Conservation (phyloP, 1,140 invertebrate genomes). For the Caenorhabditis remanei region DNA sequence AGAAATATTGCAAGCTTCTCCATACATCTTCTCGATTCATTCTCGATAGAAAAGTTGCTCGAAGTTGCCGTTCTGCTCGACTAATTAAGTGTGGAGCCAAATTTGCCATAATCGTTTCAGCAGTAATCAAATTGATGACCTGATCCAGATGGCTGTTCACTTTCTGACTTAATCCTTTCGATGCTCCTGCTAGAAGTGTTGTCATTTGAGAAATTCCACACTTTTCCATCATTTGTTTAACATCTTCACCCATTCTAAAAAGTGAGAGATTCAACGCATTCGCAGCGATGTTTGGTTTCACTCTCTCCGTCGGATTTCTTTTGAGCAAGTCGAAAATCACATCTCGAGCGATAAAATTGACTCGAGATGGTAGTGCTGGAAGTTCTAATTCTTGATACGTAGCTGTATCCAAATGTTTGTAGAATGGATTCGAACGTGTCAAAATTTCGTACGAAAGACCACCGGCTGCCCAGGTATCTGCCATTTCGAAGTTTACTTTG, state of each 20-base stretch:
- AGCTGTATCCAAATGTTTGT: conserved; percentile 61
- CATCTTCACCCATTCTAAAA: conserved; percentile 60
- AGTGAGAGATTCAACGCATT: conserved; percentile 59
- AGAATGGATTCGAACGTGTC: conserved; percentile 66
- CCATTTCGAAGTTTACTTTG: conserved; percentile 61
- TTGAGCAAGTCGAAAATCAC: conserved; percentile 56
- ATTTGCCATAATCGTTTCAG: conserved; percentile 28
- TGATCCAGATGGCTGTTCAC: conserved; percentile 18
- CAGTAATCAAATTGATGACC: conserved; percentile 22
- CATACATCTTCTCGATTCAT: conserved; percentile 50
- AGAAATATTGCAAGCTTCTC: conserved; percentile 50
- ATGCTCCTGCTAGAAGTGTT: conserved; percentile 1
- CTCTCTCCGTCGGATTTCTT: conserved; percentile 61
- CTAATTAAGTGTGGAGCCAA: conserved; percentile 37
- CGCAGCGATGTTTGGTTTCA: conserved; percentile 57
- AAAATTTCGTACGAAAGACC: conserved; percentile 66
- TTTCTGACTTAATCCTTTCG: conserved; percentile 30
- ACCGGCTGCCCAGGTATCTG: conserved; percentile 67
- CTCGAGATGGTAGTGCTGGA: conserved; percentile 60
- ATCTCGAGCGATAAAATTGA: conserved; percentile 55
- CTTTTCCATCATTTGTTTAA: conserved; percentile 47
- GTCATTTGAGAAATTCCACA: conserved; percentile 50
- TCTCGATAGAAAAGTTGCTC: conserved; percentile 60
- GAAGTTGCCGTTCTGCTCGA: conserved; percentile 45
- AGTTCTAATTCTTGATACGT: conserved; percentile 64